A percentile compares a stretch with the other conserved stretches of the same genome.
phyloP scores from a whole-genome alignment of 2,888 invertebrate genomes.

The Oscheius sp. region DNA sequence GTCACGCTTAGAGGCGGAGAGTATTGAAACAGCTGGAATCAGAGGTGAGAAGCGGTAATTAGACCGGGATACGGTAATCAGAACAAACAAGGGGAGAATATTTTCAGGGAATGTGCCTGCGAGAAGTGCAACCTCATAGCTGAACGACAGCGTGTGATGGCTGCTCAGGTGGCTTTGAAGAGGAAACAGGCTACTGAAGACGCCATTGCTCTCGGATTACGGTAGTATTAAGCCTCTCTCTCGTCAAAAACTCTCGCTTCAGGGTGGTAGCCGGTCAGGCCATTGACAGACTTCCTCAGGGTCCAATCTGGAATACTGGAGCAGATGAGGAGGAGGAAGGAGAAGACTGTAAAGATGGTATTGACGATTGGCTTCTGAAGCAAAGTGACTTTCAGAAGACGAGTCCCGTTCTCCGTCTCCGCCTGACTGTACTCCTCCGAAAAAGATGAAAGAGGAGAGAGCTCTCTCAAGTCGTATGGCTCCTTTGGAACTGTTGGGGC shows the following conservation, averaged over 20 bases:
- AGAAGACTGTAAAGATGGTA: slow-evolving; percentile 15
- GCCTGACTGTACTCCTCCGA: slow-evolving; percentile 27
- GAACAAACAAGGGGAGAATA: background rate
- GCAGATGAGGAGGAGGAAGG: slow-evolving; percentile 54
- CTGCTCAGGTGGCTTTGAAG: slow-evolving; percentile 81
- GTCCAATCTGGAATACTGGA: slow-evolving; percentile 83
- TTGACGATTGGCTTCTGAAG: background rate
- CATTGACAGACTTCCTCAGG: slow-evolving; percentile 84
- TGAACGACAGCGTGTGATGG: slow-evolving; percentile 96
- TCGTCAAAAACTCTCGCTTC: slow-evolving; percentile 9
- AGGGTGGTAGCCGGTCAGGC: slow-evolving; percentile 66
- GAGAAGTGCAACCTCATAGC: slow-evolving; percentile 98
- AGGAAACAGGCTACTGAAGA: slow-evolving; percentile 72
- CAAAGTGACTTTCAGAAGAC: slow-evolving; percentile 7
- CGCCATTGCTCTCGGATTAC: slow-evolving; percentile 70
- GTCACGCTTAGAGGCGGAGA: slow-evolving; percentile 9
- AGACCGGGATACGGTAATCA: background rate
- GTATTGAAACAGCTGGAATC: slow-evolving; percentile 12
- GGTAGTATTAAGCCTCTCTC: slow-evolving; percentile 37
- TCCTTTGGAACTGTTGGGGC: slow-evolving; percentile 83
- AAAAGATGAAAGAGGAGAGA: slow-evolving; percentile 36
- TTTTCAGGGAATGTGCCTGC: slow-evolving; percentile 87
- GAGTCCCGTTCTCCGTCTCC: slow-evolving; percentile 36
- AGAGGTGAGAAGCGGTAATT: background rate
- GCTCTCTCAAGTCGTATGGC: slow-evolving; percentile 75